Evolutionary conservation across 2,888 invertebrate species (phyloP).

Genomic region (Hydrotaea diabolus): DNA sequence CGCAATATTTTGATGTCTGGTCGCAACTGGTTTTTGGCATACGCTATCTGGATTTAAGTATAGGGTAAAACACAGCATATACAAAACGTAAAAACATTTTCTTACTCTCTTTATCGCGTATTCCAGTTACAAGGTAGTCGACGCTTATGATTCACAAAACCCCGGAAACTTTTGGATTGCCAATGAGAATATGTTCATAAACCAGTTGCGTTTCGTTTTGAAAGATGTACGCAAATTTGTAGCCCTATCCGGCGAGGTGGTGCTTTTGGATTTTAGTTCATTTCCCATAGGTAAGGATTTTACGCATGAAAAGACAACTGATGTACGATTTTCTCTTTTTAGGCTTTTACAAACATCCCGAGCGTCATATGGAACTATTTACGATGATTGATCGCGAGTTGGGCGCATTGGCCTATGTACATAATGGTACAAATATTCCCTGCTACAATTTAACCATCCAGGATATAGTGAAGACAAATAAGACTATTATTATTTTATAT

Average conservation of each 20-base stretch:
- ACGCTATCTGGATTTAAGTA: conserved; percentile 90
- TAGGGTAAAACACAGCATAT: conserved; percentile 84
- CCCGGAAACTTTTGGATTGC: conserved; percentile 77
- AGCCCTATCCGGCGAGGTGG: conserved; percentile 86
- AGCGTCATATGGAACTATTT: conserved; percentile 82
- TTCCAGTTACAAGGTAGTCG: conserved; percentile 71
- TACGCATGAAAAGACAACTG: not conserved
- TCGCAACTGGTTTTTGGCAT: conserved; percentile 92
- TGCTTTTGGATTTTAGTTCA: conserved; percentile 91
- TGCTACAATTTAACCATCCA: conserved; percentile 82
- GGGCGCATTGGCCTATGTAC: conserved; percentile 81
- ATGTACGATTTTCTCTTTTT: not conserved
- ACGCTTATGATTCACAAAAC: conserved; percentile 68
- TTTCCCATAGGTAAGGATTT: conserved; percentile 83
- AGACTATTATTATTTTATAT: conserved; percentile 84
- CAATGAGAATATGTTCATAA: conserved; percentile 81
- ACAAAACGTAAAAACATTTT: not conserved
- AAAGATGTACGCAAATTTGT: conserved; percentile 87
- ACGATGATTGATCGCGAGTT: conserved; percentile 82
- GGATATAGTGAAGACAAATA: conserved; percentile 83
- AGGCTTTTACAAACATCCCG: conserved; percentile 79
- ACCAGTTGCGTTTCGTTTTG: conserved; percentile 85
- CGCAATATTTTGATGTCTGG: conserved; percentile 90
- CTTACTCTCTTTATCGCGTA: conserved; percentile 18
- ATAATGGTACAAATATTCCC: conserved; percentile 60